These are phyloP conservation scores for Troilus luridus DNA, from an alignment of 2,888 invertebrate species.

Conservation along the genomic window DNA sequence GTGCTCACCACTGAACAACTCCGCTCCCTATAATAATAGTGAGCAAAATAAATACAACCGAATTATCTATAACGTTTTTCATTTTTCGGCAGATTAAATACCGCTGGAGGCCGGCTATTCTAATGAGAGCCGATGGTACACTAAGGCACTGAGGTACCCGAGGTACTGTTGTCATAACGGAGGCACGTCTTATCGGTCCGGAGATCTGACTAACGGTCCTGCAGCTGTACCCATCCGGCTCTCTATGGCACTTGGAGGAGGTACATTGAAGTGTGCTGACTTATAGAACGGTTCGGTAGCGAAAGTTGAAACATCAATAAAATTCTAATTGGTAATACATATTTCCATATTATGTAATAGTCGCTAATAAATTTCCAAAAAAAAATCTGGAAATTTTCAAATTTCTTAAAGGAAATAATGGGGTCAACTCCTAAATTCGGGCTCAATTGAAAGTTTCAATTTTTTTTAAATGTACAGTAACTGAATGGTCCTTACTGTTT, in stretches of 20 bases:
- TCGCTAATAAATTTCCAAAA: no score
- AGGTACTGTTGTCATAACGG: constrained; percentile 27
- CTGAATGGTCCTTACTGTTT: no score
- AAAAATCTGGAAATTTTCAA: no score
- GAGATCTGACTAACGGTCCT: constrained; percentile 1
- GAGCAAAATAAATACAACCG: no score
- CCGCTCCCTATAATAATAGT: no score
- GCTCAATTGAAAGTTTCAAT: no score
- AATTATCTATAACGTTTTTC: no score
- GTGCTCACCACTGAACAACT: no score
- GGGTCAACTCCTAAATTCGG: no score
- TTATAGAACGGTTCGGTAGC: background rate
- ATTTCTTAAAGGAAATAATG: no score
- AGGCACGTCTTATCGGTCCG: background rate
- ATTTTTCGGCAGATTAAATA: background rate
- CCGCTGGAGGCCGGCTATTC: background rate
- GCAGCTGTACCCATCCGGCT: background rate
- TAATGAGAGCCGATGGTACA: background rate
- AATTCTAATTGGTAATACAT: background rate
- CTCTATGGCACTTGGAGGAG: background rate
- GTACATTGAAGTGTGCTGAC: background rate
- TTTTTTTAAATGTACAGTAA: no score
- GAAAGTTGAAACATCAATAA: background rate
- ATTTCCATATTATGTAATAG: no score
- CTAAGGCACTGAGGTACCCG: background rate